Evolutionary conservation across 2,113 vertebrate species (phyloP).

Genomic region (Silurus meridionalis): DNA sequence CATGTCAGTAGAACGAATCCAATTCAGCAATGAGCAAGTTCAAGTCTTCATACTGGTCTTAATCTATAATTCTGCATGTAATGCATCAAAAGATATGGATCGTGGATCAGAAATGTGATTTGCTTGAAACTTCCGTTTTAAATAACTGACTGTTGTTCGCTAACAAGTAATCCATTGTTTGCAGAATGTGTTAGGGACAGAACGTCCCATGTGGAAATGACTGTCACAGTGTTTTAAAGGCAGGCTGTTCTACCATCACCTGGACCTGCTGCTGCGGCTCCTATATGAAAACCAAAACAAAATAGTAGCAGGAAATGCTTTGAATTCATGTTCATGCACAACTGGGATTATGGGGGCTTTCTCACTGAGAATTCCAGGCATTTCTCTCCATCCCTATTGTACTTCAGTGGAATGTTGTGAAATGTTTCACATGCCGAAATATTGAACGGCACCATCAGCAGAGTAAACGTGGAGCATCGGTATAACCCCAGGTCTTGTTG

Average conservation of each 20-base stretch:
- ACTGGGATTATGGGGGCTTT: constrained; percentile 70
- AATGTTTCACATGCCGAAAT: constrained; percentile 75
- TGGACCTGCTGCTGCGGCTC: constrained; percentile 1
- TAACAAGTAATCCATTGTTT: constrained; percentile 25
- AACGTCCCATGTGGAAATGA: not conserved
- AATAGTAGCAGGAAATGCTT: constrained; percentile 47
- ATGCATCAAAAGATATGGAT: not conserved
- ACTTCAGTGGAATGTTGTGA: constrained; percentile 66
- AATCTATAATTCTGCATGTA: not conserved
- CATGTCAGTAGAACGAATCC: not conserved
- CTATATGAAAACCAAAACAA: not conserved
- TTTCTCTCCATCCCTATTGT: constrained; percentile 58
- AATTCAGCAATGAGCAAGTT: not conserved
- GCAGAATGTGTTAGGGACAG: not conserved
- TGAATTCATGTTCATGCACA: constrained; percentile 58
- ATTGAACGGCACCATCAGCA: constrained; percentile 70
- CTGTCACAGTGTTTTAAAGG: constrained; percentile 6
- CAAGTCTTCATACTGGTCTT: not conserved
- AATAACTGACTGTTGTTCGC: not conserved
- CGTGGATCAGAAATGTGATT: not conserved
- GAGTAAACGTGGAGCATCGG: constrained; percentile 65
- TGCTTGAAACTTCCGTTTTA: not conserved
- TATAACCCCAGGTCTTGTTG: constrained; percentile 56
- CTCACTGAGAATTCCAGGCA: constrained; percentile 66
- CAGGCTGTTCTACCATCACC: not conserved